Evolutionary conservation across 2,113 vertebrate genomes (phyloP), one percentile per base, ranked within the genome.

Genomic region (Struthio camelus): DNA sequence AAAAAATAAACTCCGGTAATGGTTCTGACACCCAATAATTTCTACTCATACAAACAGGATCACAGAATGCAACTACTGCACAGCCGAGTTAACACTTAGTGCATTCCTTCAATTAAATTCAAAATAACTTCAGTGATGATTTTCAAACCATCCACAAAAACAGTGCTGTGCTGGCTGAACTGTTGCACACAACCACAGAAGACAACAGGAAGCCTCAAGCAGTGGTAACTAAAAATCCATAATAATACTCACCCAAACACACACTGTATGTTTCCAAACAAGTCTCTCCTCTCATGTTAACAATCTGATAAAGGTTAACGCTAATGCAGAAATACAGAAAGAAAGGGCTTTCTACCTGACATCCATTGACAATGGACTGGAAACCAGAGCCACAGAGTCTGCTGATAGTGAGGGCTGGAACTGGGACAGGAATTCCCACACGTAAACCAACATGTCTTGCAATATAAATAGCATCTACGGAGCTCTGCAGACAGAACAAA

Each of bases 371-470:
- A 70, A 99, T 98, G 81, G 99, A 98, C 85, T 99, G 99, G 97
- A 99, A 99, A 42, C 99, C 99, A 69, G 99, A 99, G 53, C 99
- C 99, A 93, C 99, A 99, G 38, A 99, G 98, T 14, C 99, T 98
- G 93, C 99, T 99, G 58, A 99, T 92, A 6, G 99, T 99, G 90
- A 99, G 98, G 61, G 99, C 99, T 8, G 99, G 99, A 14, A 97
- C 97, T 9, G 99, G 97, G 65, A 98, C 46, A 2, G 99, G 99
- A 42, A 99, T 95, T 4, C 99, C 99, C 54, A 98, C 97, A 24
- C 99, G 98, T 71, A 99, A 94, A 38, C 99, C 99, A 38, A 99
- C 98, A 2, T 99, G 99, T 38, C 99, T 99, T 2, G 99, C 98
- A 28, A 99, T 97, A 79, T 99, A 99, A 5, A 96, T 36, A 0